Percentiles rank a stretch among this genome's conserved stretches.
Conservation (phyloP, 2,888 invertebrate species). For the Drosophila algonquin region DNA sequence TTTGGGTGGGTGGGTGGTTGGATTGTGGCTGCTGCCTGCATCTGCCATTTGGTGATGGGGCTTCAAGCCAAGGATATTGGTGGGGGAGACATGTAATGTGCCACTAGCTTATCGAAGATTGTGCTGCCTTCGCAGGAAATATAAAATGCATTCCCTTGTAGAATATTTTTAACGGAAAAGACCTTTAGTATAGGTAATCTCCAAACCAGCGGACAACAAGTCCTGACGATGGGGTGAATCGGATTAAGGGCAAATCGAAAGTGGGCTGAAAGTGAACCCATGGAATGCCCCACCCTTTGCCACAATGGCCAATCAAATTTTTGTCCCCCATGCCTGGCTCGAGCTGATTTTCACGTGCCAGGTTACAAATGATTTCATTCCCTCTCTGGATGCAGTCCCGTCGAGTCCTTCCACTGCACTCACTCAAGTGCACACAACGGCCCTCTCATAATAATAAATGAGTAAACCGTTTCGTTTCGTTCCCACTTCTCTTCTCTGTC, state of each 20-base stretch:
- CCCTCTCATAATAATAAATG: slow-evolving; percentile 61
- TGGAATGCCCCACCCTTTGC: slow-evolving; percentile 13
- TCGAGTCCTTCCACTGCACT: slow-evolving; percentile 2
- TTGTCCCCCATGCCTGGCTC: slow-evolving; percentile 9
- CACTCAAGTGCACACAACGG: slow-evolving; percentile 49
- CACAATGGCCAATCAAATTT: slow-evolving; percentile 46
- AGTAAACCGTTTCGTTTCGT: slow-evolving; percentile 39
- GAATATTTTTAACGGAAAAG: neutral
- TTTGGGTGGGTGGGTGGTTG: neutral
- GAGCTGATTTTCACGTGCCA: slow-evolving; percentile 51
- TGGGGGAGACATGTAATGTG: neutral
- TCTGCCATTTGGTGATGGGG: neutral
- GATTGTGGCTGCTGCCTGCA: neutral
- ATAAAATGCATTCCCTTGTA: neutral
- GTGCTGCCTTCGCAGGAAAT: neutral
- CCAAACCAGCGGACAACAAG: no score
- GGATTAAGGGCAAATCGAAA: neutral
- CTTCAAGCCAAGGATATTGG: neutral
- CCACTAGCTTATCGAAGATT: neutral
- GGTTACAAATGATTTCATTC: slow-evolving; percentile 62
- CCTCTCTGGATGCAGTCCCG: slow-evolving; percentile 43
- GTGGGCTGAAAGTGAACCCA: neutral
- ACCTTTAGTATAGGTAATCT: neutral
- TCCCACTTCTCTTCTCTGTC: slow-evolving; percentile 21
- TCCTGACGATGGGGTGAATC: neutral